Evolutionary conservation across 2,797 vertebrate species (phyloP), one percentile per base, ranked within the genome.

Genomic region (Hybognathus amarus): DNA sequence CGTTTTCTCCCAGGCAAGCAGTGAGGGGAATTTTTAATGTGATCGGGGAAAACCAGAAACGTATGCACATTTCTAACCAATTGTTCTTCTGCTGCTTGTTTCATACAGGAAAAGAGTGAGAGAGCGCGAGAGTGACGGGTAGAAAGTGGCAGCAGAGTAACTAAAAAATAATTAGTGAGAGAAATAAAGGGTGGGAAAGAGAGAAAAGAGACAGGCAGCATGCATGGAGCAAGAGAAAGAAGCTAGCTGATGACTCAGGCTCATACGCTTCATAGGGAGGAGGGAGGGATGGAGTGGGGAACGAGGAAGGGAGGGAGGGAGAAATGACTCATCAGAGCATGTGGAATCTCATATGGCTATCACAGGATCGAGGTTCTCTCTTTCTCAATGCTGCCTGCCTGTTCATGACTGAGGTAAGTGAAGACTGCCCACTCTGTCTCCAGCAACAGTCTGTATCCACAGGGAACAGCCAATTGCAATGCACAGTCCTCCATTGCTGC

Each of bases 261-360:
- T 85, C 84, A 87, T 83, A 79, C 73, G 61, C 81, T 87, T 85
- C 67, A 42, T 22, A 82, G 76, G 80, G 79, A 83, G 85, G 88
- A 91, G 88, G 87, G 95, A 95, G 95, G 95, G 94, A 91, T 78
- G 50, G 66, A 77, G 74, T 40, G 88, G 88, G 61, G 81, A 77
- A 79, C 52, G 75, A 85, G 76, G 82, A 69, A 83, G 85, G 90
- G 88, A 91, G 87, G 88, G 95, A 95, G 95, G 96, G 94, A 94
- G 93, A 93, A 94, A 94, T 97, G 96, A 96, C 96, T 98, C 97
- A 97, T 94, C 92, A 94, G 93, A 94, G 95, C 95, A 94, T 92
- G 92, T 95, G 96, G 96, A 96, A 95, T 97, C 96, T 96, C 95
- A 95, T 95, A 95, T 92, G 91, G 94, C 94, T 96, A 96, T 97